A percentile compares a stretch with the other conserved stretches of the same genome.
Evolutionary conservation across 2,113 vertebrate species (phyloP).

Genomic region (Labeo catla): DNA sequence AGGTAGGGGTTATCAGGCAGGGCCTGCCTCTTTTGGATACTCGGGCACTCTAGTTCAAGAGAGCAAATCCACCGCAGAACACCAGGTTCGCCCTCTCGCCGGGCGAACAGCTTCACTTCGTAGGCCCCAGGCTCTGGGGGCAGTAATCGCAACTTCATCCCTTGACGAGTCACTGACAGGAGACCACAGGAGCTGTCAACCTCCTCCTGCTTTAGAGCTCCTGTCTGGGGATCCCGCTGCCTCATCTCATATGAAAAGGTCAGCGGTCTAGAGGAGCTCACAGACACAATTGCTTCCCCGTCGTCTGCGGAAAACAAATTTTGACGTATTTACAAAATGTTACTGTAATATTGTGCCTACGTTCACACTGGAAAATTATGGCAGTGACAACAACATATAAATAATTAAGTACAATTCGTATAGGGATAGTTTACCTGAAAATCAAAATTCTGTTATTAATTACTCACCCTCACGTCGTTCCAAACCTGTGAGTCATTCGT

Average conservation of each 20-base stretch:
- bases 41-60: constrained; percentile 75
- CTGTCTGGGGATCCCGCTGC: constrained; percentile 62
- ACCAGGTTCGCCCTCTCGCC: constrained; percentile 56
- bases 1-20: constrained; percentile 77
- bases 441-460: too few species aligned
- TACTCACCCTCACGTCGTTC: too few species aligned
- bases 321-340: constrained; percentile 6
- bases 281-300: constrained; percentile 76
- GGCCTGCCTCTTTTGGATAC: constrained; percentile 63
- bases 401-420: not conserved
- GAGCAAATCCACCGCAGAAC: constrained; percentile 79
- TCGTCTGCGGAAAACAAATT: constrained; percentile 67
- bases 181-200: constrained; percentile 69
- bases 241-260: constrained; percentile 81
- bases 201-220: constrained; percentile 63
- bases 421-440: too few species aligned
- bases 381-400: not conserved
- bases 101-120: constrained; percentile 79
- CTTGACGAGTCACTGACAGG: constrained; percentile 66
- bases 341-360: not conserved
- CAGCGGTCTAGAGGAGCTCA: constrained; percentile 69
- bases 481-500: too few species aligned
- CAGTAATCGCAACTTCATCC: constrained; percentile 75
- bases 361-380: not conserved
- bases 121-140: constrained; percentile 73